Base-by-base conservation (phyloP, 2,113 vertebrate genomes). In the Catharus fuscescens region DNA sequence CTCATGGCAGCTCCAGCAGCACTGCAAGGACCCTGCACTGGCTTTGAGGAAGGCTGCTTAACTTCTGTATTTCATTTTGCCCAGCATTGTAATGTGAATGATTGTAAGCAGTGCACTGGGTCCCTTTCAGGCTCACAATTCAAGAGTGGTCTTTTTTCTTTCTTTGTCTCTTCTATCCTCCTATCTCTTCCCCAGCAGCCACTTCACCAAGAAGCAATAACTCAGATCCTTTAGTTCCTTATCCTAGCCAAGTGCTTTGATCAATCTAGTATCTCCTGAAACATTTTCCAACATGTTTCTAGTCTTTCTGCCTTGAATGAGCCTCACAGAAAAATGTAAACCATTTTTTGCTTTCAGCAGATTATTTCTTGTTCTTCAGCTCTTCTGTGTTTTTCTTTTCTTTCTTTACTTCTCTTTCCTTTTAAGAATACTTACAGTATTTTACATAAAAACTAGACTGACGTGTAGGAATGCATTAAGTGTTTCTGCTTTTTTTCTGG, bases 301-400 rank as follows among this genome's bases (percentile, higher is more conserved):
- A 45, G 26, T 74, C 36, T 90, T 94, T 96, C 67, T 14, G 62
- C 76, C 79, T 93, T 90, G 50, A 92, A 85, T 50, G 54, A 95
- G 78, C 86, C 93, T 86, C 92, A 83, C 19, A 57, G 79, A 86
- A 95, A 90, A 90, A 96, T 74, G 34, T 52, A 92, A 90, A 62
- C 34, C 12, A 14, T 57, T 90, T 91, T 80, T 66, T 61, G 34
- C 64, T 72, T 78, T 36, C 66, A 45, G 52, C 42, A 90, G 59
- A 90, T 77, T 86, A 36, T 76, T 93, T 88, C 61, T 92, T 2
- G 1, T 62, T 93, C 38, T 89, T 78, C 70, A 76, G 19, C 42
- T 92, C 59, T 85, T 72, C 34, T 83, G 34, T 36, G 48, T 60
- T n/a, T 19, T 65, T 42, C 23, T 53, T 67, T 44, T 56, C 19